Percentiles rank a stretch among this genome's conserved stretches.
These are phyloP conservation scores for Acromyrmex echinatior DNA, from an alignment of 1,140 invertebrate genomes.

Conservation along the genomic window DNA sequence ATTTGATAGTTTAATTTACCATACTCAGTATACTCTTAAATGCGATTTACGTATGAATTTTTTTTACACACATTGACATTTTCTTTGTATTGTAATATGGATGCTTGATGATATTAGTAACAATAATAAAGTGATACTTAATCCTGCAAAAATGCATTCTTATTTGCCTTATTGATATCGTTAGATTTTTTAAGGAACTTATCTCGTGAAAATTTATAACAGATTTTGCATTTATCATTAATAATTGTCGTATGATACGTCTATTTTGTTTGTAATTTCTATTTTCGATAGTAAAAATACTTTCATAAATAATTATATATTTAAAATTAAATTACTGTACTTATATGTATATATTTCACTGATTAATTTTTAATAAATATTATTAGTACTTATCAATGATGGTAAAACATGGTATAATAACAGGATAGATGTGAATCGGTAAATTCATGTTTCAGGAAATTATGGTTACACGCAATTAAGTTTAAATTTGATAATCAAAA, in stretches of 20 bases:
- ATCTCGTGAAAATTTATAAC: constrained; percentile 63
- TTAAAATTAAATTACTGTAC: not conserved
- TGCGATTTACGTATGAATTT: not conserved
- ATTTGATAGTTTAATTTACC: not conserved
- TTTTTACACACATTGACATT: not conserved
- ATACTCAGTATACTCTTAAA: not conserved
- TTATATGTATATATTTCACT: not conserved
- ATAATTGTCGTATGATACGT: not conserved
- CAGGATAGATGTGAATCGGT: not conserved
- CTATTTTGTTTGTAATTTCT: not conserved
- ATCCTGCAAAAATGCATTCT: constrained; percentile 10
- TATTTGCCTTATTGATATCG: constrained; percentile 48
- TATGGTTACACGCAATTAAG: not conserved
- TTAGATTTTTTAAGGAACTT: constrained; percentile 47
- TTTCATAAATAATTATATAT: not conserved
- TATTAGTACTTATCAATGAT: too few relatives aligned
- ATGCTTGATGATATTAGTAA: not conserved
- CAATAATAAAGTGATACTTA: not conserved
- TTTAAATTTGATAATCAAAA: not conserved
- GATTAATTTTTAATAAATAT: constrained; percentile 16
- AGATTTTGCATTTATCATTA: constrained; percentile 24
- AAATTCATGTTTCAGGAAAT: not conserved
- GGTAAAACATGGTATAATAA: not conserved
- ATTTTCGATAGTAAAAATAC: constrained; percentile 9
- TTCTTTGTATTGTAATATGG: not conserved